Base-by-base conservation (phyloP, 2,113 vertebrate species). In the Lontra canadensis region DNA sequence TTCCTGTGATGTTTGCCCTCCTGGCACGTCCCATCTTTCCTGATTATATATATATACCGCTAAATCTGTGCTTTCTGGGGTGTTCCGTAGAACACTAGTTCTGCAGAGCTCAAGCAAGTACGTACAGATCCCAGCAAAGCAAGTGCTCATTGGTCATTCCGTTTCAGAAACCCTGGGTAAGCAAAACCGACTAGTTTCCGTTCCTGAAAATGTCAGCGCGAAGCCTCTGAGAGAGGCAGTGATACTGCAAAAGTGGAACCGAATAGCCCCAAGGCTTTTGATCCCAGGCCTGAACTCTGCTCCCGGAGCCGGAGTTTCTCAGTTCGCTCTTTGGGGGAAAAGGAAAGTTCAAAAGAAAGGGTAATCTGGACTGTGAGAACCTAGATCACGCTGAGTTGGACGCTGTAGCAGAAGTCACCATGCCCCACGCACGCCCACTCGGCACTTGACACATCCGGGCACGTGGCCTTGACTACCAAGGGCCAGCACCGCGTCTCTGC, bases 1-100 rank as follows among this genome's bases (percentile, higher is more conserved):
- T 73, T 93, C 86, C 65, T 95, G 44, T 91, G 82, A 71, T 6
- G 34, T 93, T 59, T 81, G 74, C 80, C 69, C 73, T 85, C 73
- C 44, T 47, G 39, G 69, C 85, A 86, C 14, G 36, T 90, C 47
- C 61, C 49, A 36, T 86, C 42, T 78, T 65, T 88, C 47, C 31
- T 84, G 69, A 79, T n/a, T 79, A 20, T 12, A 52, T 52, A 52
- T 52, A 52, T n/a, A 20, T 21, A 21, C 15, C 5, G 4, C 76
- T 85, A 84, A 92, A 67, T 49, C 81, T 83, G 52, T 85, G 82
- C 74, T 94, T 90, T 89, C 52, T 83, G 63, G 17, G 23, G 23
- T 57, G 34, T 81, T 78, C 74, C 31, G 0, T 55, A n/a, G 36
- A 96, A 94, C n/a, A 42, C 36, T 44, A 73, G 84, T 42, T 80